Base-by-base conservation (phyloP, 2,113 vertebrate species). In the Xiphophorus maculatus region DNA sequence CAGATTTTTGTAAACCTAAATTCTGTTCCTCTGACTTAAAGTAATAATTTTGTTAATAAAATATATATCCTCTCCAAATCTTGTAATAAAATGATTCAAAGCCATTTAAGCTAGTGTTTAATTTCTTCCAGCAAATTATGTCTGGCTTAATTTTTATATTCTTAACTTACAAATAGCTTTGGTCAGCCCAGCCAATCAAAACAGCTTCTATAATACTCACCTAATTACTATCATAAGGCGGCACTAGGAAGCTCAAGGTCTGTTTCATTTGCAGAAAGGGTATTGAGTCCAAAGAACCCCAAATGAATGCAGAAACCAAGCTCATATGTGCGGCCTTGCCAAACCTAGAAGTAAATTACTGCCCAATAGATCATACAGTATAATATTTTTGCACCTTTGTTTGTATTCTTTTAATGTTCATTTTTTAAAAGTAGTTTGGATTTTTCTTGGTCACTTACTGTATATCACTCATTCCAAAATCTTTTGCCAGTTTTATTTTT, bases 401-500 rank as follows among this genome's bases (percentile, higher is more conserved):
- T 58, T n/a, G 1, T 19, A 58, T 9, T 58, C 8, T 10, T 8
- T 58, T n/a, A 9, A 3, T 58, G 51, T 58, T 25, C 7, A 25
- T 25, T 58, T 25, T 58, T 58, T 58, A 25, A 58, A 54, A 54
- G 19, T 0, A 25, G 19, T 54, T 25, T 54, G 7, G 22, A 58
- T 58, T 58, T 48, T 58, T 58, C 51, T 58, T 58, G 5, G 51
- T 25, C 8, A 25, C 44, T 32, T 25, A 7, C 63, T 40, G 29
- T 28, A 28, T 28, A 28, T 28, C 8, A 28, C 48, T 25, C 60
- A 67, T 32, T 76, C 62, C 62, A 27, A 71, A 61, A 37, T 37
- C 35, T 12, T 37, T 37, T 37, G 35, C 35, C 35, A 37, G 35
- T 69, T 64, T 35, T 63, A 60, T 40, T 58, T 30, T 66, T 80